Conservation (phyloP, 2,797 vertebrate species). For the Oceanodroma leucorhoa region DNA sequence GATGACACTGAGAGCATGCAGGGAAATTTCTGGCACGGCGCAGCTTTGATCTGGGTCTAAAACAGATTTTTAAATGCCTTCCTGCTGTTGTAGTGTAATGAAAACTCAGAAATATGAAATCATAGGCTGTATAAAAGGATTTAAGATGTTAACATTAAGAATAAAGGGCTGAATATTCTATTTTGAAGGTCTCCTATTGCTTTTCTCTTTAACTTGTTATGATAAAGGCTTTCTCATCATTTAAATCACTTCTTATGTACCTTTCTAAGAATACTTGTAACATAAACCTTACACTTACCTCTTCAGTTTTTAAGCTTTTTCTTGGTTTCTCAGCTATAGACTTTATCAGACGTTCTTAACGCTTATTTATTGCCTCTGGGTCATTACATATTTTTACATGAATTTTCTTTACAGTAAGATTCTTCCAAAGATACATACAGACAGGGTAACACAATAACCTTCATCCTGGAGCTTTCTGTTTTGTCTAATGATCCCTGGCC, state of each 20-base stretch:
- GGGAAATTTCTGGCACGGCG: not conserved
- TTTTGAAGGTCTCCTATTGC: not conserved
- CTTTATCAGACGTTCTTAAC: not conserved
- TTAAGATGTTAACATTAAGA: not conserved
- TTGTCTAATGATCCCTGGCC: not conserved
- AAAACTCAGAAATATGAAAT: not conserved
- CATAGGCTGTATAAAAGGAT: not conserved
- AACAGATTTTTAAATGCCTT: not conserved
- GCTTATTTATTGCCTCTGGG: not conserved
- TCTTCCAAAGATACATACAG: not conserved
- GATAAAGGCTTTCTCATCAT: not conserved
- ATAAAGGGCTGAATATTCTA: not conserved
- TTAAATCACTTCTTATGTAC: not conserved
- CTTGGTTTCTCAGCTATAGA: not conserved
- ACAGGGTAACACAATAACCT: not conserved
- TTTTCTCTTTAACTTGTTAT: not conserved
- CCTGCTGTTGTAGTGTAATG: not conserved
- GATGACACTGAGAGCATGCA: not conserved
- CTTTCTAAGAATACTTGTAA: not conserved
- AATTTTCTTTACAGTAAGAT: not conserved
- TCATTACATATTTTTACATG: not conserved
- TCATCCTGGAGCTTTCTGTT: not conserved
- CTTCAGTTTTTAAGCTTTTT: not conserved
- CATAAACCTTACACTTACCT: not conserved
- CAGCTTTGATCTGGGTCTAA: not conserved